Base-by-base conservation (phyloP, 1,140 invertebrate species). In the Idris sp. region DNA sequence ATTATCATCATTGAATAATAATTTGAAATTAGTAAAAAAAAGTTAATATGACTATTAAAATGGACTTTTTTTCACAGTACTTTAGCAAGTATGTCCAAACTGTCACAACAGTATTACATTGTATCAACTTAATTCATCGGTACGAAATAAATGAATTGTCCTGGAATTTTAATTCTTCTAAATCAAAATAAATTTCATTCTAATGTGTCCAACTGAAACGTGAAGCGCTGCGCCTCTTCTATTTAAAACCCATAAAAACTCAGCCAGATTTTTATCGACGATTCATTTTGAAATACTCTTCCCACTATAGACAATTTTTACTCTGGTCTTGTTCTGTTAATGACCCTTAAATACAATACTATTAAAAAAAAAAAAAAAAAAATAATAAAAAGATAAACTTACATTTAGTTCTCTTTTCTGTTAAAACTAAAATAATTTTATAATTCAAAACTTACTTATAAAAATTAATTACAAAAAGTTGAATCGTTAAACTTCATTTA, bases 261-360 rank as follows among this genome's bases (percentile, higher is more conserved):
- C 14, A 14, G 16, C 26, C 28, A 59, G 41, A 59, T 59, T 36
- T n/a, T 59, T 35, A 36, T 59, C 40, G 30, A 30, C 40, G 15
- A 22, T 28, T 46, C 15, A 31, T 28, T 59, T 31, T 26, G 38
- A 41, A 36, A 10, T 22, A 26, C 26, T 8, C 8, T 9, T 56
- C 14, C 28, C 15, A 15, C 26, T 8, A 35, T 10, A 18, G 35
- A 28, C n/a, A 35, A 28, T 40, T 14, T 48, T 14, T 38, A 26
- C 10, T 16, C 33, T 22, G 25, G 35, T 31, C 25, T 41, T 7
- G 9, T 49, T 49, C 31, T 10, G 36, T 49, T 62, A 41, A 62
- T 31, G 6, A 49, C 10, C 41, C 8, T 22, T 28, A 18, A 31
- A 2, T 11, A 16, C n/a, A 36, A 25, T 18, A 44, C 19, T 14